phyloP scores from a whole-genome alignment of 2,797 vertebrate genomes.

The Anguilla pacifica region DNA sequence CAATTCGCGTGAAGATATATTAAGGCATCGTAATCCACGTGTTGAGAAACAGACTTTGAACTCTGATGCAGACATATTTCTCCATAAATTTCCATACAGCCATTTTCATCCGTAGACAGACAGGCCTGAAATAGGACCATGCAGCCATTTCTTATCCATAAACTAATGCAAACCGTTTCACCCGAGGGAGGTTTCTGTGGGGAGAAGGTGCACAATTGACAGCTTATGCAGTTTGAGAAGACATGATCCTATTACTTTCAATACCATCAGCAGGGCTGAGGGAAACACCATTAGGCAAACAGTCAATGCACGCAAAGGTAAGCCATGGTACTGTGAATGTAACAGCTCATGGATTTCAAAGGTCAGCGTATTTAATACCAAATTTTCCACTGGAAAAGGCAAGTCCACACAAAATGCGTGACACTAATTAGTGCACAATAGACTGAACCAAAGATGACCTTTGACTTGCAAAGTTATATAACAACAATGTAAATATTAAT shows the following conservation, averaged over 20 bases:
- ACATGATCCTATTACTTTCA: neutral
- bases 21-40: neutral
- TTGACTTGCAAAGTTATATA: neutral
- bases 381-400: neutral
- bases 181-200: neutral
- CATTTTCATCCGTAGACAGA: neutral
- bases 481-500: no score
- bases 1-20: neutral
- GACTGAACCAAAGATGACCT: neutral
- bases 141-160: neutral
- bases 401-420: neutral
- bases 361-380: no score
- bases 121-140: neutral
- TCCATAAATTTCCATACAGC: neutral
- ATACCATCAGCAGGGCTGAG: neutral
- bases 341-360: neutral
- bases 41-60: neutral
- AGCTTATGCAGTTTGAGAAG: neutral
- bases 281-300: neutral
- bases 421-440: neutral
- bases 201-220: neutral
- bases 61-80: neutral
- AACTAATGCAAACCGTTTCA: neutral
- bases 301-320: neutral
- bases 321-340: neutral